A percentile compares a stretch with the other conserved stretches of the same genome.
These are phyloP conservation scores for Jacana jacana DNA, from an alignment of 2,113 vertebrate genomes.

Conservation along the genomic window DNA sequence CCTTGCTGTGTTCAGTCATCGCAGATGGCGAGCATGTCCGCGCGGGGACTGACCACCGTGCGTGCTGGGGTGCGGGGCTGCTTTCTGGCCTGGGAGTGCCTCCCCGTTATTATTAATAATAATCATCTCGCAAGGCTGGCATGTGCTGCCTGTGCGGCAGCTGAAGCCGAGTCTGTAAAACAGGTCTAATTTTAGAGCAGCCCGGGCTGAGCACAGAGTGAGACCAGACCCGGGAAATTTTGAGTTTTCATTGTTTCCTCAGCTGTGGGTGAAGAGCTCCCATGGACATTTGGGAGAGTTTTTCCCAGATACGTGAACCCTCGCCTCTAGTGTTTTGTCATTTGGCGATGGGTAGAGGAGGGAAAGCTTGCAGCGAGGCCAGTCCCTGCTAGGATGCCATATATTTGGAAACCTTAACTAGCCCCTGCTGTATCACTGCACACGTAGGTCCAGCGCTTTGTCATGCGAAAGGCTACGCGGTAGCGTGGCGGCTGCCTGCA, in stretches of 20 bases:
- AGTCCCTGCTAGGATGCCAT: neutral
- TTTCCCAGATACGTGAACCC: neutral
- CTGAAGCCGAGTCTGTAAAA: neutral
- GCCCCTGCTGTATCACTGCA: neutral
- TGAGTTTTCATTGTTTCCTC: constrained; percentile 49
- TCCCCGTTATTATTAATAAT: neutral
- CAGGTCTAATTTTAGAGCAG: constrained; percentile 54
- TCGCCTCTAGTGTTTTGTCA: neutral
- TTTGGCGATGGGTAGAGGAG: neutral
- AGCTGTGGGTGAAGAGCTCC: constrained; percentile 32
- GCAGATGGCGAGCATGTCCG: accelerated
- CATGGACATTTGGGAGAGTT: neutral
- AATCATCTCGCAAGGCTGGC: neutral
- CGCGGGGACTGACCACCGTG: neutral
- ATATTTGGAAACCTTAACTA: neutral
- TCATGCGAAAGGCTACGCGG: neutral
- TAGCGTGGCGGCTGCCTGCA: accelerated
- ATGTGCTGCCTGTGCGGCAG: neutral
- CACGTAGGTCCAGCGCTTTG: neutral
- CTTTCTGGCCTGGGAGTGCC: neutral
- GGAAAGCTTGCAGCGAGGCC: neutral
- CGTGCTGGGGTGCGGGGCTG: neutral
- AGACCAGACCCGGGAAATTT: constrained; percentile 30
- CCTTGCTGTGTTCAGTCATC: neutral
- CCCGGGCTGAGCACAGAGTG: neutral